Base-by-base conservation (phyloP, 2,797 vertebrate species). In the Microtus californicus region DNA sequence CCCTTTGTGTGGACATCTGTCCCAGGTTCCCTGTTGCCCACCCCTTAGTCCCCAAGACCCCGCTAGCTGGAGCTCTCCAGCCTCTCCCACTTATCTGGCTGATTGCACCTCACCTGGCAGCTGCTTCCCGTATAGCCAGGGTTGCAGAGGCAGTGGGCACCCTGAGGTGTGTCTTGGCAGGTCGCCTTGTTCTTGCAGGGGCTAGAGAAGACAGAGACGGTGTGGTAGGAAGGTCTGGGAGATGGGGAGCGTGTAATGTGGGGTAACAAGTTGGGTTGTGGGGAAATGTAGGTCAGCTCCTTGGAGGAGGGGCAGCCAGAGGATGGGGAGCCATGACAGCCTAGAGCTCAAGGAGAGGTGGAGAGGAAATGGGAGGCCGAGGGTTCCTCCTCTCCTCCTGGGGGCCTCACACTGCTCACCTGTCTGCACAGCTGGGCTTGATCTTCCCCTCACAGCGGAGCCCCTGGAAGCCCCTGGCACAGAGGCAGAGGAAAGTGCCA, bases 391-490 rank as follows among this genome's bases (percentile, higher is more conserved):
- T 56, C 56, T 45, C 82, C 56, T 25, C 45, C 11, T 98, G 78
- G 85, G 98, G 37, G 67, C 99, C 21, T 98, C 97, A 15, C 98
- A 98, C 69, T 82, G 98, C 99, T 88, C 98, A 99, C 89, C 98
- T 98, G 95, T 99, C 99, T 34, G 97, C 97, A 3, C 99, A 99
- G 96, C 99, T 99, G 8, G 94, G 96, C 21, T 97, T 97, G 27
- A 98, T 97, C 97, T 99, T 98, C 4, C 93, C 98, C 97, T 99
- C 99, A 90, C 99, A 99, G 96, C 97, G 99, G 0, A 43, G 93
- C 27, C 99, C 99, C 0, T 98, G 98, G 98, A 99, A 99, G 76
- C 99, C 99, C 1, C 95, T 92, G 0, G 98, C 98, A 82, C 99
- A 99, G 59, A 98, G 98, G 90, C 99, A 99, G n/a, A 97, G 98